Conservation (phyloP, 2,113 vertebrate genomes). For the Corythornis cristatus region DNA sequence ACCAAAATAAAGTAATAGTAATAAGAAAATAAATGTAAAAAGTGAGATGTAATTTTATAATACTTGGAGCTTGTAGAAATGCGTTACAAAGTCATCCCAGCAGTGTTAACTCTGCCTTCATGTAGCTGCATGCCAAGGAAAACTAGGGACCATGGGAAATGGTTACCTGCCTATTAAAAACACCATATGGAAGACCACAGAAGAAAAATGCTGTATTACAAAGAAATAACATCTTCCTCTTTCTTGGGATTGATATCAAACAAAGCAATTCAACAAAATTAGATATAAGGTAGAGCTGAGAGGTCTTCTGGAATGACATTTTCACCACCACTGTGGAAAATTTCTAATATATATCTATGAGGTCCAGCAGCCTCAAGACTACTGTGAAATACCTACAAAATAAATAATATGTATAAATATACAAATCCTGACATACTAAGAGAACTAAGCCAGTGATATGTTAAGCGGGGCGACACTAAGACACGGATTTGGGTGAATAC, state of each 20-base stretch:
- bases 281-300: not conserved
- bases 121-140: not conserved
- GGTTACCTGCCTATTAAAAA: not conserved
- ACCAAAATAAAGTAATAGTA: not conserved
- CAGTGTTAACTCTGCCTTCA: not conserved
- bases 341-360: not conserved
- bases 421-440: not conserved
- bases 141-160: not conserved
- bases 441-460: not conserved
- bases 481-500: not conserved
- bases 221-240: not conserved
- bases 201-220: not conserved
- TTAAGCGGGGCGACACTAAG: not conserved
- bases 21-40: not conserved
- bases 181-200: not conserved
- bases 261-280: not conserved
- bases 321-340: not conserved
- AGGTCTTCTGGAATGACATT: slow-evolving; percentile 22
- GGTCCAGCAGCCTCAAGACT: not conserved
- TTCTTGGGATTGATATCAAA: not conserved
- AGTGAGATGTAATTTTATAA: not conserved
- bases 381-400: not conserved
- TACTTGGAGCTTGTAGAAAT: not conserved
- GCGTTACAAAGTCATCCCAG: not conserved
- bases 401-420: not conserved